These are phyloP conservation scores for Dermolepida albohirtum DNA, from an alignment of 2,888 invertebrate genomes.

Conservation along the genomic window DNA sequence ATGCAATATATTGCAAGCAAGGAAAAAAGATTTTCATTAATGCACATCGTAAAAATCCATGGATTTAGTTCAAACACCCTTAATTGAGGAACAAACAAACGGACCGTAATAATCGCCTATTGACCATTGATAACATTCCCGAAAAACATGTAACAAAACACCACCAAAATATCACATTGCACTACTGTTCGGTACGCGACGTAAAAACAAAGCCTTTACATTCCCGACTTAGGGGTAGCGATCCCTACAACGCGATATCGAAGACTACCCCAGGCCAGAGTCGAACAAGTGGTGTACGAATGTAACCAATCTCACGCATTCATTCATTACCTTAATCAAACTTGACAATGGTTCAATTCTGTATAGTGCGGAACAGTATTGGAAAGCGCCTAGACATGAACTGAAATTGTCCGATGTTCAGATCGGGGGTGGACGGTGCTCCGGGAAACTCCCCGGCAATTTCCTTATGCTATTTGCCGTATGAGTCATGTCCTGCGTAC, in stretches of 20 bases:
- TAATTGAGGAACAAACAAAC: no score
- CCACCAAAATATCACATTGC: conserved; percentile 46
- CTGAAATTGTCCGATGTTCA: conserved; percentile 7
- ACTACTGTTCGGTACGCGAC: conserved; percentile 17
- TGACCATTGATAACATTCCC: no score
- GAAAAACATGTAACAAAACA: conserved; percentile 42
- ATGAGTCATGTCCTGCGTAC: conserved; percentile 61
- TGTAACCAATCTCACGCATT: conserved; percentile 64
- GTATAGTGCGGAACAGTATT: conserved; percentile 28
- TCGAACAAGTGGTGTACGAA: conserved; percentile 53
- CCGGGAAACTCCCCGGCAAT: conserved; percentile 52
- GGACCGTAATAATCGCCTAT: no score
- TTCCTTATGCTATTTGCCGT: conserved; percentile 61
- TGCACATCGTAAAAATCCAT: no score
- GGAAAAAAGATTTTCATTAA: no score
- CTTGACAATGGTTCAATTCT: conserved; percentile 50
- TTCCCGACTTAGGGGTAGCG: conserved; percentile 28
- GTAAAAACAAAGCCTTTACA: conserved; percentile 18
- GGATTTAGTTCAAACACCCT: no score
- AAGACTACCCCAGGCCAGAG: conserved; percentile 41
- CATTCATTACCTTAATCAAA: conserved; percentile 65
- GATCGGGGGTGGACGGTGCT: conserved; percentile 14
- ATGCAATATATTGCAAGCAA: no score
- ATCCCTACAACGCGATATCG: conserved; percentile 45
- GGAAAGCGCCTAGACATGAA: conserved; percentile 36